Conservation (phyloP, 2,888 invertebrate species). For the Thysanoteuthis rhombus region DNA sequence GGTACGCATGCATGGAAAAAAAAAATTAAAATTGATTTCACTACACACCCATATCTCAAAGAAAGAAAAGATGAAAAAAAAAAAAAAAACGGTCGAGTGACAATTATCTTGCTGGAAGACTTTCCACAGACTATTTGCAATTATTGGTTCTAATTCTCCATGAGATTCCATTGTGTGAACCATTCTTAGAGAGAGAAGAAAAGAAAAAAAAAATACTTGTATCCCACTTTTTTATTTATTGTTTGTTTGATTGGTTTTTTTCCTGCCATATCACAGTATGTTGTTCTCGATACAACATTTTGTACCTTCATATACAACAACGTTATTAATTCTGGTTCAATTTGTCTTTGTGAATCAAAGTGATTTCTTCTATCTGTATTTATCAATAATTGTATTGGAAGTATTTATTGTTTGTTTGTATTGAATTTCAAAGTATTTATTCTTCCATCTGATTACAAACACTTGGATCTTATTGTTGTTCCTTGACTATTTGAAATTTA, state of each 20-base stretch:
- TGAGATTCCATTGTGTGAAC: not conserved
- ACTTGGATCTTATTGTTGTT: not conserved
- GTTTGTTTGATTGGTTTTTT: not conserved
- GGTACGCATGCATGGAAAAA: not conserved
- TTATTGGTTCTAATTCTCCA: not conserved
- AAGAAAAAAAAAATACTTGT: not conserved
- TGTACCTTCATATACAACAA: slow-evolving; percentile 12
- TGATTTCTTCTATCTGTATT: not conserved
- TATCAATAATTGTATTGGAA: not conserved
- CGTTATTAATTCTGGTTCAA: not conserved
- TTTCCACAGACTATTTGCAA: not conserved
- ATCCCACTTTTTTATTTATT: no score
- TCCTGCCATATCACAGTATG: not conserved
- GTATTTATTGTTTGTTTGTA: not conserved
- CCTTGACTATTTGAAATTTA: not conserved
- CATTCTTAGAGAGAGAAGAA: not conserved
- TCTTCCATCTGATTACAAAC: not conserved
- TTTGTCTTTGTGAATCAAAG: not conserved
- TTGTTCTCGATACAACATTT: not conserved
- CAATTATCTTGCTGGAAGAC: not conserved
- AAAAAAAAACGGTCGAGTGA: not conserved
- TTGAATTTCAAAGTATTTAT: not conserved
- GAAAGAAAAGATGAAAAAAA: not conserved
- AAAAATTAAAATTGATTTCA: not conserved
- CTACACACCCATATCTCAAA: not conserved